Evolutionary conservation across 2,797 vertebrate species (phyloP).

Genomic region (Danio jaintianensis): DNA sequence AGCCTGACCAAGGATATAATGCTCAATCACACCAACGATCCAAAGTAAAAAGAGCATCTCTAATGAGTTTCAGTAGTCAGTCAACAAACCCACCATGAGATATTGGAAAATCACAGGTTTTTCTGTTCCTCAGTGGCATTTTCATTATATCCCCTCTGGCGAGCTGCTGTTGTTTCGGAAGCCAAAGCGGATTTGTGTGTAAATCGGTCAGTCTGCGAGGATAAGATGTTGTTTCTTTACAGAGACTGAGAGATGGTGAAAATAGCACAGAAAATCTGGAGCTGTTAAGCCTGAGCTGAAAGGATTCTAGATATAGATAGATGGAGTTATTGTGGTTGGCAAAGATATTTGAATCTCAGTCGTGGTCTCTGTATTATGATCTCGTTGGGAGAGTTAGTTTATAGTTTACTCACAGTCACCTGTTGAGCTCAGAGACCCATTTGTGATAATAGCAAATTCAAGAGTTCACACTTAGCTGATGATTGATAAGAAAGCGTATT

Average conservation of each 20-base stretch:
- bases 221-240: slow-evolving; percentile 14
- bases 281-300: not conserved
- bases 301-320: not conserved
- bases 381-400: not conserved
- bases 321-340: not conserved
- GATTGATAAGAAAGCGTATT: no score
- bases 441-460: no score
- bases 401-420: not conserved
- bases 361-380: not conserved
- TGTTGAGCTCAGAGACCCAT: not conserved
- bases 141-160: slow-evolving; percentile 7
- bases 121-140: slow-evolving; percentile 10
- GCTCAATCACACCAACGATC: not conserved
- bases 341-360: not conserved
- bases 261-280: slow-evolving; percentile 8
- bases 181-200: slow-evolving; percentile 12
- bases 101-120: slow-evolving; percentile 6
- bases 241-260: slow-evolving; percentile 11
- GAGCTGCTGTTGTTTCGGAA: slow-evolving; percentile 9
- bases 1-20: not conserved
- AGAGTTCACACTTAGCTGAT: no score
- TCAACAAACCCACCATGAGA: not conserved
- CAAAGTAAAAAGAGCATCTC: not conserved
- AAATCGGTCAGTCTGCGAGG: slow-evolving; percentile 28
- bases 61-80: not conserved